A percentile compares a stretch with the other conserved stretches of the same genome.
Evolutionary conservation across 37 sponge, comb jelly and placozoan species (phyloP).

Genomic region (Corticium candelabrum): DNA sequence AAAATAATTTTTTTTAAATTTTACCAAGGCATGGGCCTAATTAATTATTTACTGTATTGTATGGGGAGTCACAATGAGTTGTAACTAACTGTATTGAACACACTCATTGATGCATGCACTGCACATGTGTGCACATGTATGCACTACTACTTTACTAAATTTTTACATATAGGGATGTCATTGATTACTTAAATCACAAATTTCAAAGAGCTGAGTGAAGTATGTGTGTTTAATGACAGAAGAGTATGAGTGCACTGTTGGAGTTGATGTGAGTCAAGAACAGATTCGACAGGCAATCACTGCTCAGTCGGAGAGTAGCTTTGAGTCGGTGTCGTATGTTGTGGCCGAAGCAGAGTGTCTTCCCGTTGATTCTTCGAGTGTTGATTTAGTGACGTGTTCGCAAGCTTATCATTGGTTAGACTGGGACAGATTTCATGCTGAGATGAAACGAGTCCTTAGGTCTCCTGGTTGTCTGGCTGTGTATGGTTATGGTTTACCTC

Average conservation of each 20-base stretch:
- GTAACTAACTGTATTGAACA: too few species aligned
- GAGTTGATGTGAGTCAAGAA: constrained; percentile 60
- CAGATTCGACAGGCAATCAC: constrained; percentile 38
- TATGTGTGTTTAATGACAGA: constrained; percentile 10
- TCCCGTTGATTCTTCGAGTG: constrained; percentile 10
- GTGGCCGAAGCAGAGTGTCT: constrained; percentile 29
- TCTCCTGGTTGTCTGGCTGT: constrained; percentile 46
- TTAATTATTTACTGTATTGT: too few species aligned
- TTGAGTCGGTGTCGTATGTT: constrained; percentile 28
- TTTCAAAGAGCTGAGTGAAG: neutral
- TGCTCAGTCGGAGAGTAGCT: neutral
- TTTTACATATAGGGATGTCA: too few species aligned
- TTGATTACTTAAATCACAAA: too few species aligned
- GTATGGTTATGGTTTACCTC: constrained; percentile 85
- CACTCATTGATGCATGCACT: too few species aligned
- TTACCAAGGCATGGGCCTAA: too few species aligned
- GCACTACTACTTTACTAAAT: too few species aligned
- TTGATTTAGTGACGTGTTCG: constrained; percentile 57
- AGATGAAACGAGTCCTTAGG: constrained; percentile 37
- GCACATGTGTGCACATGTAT: too few species aligned
- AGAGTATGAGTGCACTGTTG: constrained; percentile 25
- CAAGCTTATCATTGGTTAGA: constrained; percentile 72
- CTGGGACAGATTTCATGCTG: neutral
- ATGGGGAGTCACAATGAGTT: too few species aligned
- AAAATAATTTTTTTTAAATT: too few species aligned